A percentile compares a stretch with the other conserved stretches of the same genome.
These are phyloP conservation scores for Calephelis virginiensis DNA, from an alignment of 1,140 invertebrate species.

Conservation along the genomic window DNA sequence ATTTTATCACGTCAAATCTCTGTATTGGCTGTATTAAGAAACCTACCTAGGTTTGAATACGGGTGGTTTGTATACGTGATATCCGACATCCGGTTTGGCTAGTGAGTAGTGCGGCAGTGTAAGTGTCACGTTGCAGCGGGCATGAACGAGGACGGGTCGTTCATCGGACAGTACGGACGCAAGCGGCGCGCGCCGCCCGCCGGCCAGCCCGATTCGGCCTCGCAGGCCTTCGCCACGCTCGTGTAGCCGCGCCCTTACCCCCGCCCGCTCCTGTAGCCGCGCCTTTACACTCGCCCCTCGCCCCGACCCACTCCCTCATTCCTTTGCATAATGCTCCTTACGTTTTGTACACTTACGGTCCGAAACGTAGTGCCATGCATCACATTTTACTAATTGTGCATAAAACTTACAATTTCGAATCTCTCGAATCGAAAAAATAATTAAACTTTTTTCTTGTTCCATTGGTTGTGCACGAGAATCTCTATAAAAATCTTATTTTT, in stretches of 20 bases:
- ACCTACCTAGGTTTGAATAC: no score
- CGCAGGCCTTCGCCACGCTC: slow-evolving; percentile 88
- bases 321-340: slow-evolving; percentile 23
- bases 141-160: slow-evolving; percentile 99
- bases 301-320: slow-evolving; percentile 14
- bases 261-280: slow-evolving; percentile 85
- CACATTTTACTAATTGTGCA: slow-evolving; percentile 32
- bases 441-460: slow-evolving; percentile 21
- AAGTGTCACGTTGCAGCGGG: slow-evolving; percentile 80
- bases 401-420: slow-evolving; percentile 1
- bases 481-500: slow-evolving; percentile 29
- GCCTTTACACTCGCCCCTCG: background rate
- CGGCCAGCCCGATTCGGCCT: slow-evolving; percentile 83
- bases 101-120: slow-evolving; percentile 11
- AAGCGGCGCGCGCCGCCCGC: slow-evolving; percentile 80
- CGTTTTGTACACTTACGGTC: slow-evolving; percentile 30
- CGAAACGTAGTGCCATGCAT: slow-evolving; percentile 49
- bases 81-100: no score
- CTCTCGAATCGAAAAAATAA: slow-evolving; percentile 3
- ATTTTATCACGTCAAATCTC: no score
- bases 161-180: slow-evolving; percentile 96
- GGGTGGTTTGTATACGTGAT: no score
- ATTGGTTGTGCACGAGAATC: slow-evolving; percentile 45
- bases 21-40: no score
- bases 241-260: slow-evolving; percentile 81